Evolutionary conservation across 2,888 invertebrate species (phyloP).

Genomic region (Acrobasis consociella): DNA sequence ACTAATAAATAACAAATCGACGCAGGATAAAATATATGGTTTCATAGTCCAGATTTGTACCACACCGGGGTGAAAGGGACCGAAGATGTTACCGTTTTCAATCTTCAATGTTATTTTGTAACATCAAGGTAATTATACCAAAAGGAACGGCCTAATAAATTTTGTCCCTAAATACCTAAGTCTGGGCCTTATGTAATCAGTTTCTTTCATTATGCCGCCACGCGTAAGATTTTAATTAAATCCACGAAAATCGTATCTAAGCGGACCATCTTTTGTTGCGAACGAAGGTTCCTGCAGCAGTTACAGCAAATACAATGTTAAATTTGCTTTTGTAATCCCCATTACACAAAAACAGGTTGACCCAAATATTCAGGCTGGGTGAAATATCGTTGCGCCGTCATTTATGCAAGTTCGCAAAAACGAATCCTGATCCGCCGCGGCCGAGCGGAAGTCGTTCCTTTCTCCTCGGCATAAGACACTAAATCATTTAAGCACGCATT

Average conservation of each 20-base stretch:
- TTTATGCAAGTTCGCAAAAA: slow-evolving; percentile 80
- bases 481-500: slow-evolving; percentile 53
- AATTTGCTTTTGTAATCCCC: slow-evolving; percentile 78
- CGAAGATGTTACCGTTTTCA: slow-evolving; percentile 55
- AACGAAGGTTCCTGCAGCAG: slow-evolving; percentile 69
- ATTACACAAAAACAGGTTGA: slow-evolving; percentile 81
- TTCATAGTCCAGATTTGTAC: slow-evolving; percentile 69
- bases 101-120: slow-evolving; percentile 40
- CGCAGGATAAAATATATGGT: slow-evolving; percentile 77
- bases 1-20: slow-evolving; percentile 82
- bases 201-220: slow-evolving; percentile 63
- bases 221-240: slow-evolving; percentile 79
- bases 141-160: slow-evolving; percentile 53
- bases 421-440: slow-evolving; percentile 64
- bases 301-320: slow-evolving; percentile 76
- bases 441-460: slow-evolving; percentile 61
- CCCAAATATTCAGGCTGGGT: slow-evolving; percentile 76
- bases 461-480: slow-evolving; percentile 58
- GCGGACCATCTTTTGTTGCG: slow-evolving; percentile 69
- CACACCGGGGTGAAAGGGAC: slow-evolving; percentile 55
- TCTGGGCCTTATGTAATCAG: slow-evolving; percentile 55
- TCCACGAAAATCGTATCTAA: slow-evolving; percentile 69
- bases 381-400: slow-evolving; percentile 75
- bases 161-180: slow-evolving; percentile 51
- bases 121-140: slow-evolving; percentile 31